Evolutionary conservation across 2,113 vertebrate genomes (phyloP), one percentile per base, ranked within the genome.

Genomic region (Thunnus thynnus): DNA sequence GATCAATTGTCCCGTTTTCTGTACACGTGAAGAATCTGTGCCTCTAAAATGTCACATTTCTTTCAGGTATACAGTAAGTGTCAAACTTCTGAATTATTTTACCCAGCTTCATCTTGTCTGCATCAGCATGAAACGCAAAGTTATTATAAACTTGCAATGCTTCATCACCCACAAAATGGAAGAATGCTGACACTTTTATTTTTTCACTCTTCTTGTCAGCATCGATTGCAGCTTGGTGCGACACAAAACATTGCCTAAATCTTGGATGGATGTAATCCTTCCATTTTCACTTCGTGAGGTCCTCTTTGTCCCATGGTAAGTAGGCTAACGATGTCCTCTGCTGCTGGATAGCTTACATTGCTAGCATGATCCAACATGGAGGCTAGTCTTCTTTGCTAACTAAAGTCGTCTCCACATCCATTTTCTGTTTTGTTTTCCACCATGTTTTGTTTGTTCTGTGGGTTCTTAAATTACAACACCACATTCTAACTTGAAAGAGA

Each of bases 21-120:
- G 72, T 17, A 41, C 63, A 55, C 3, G 55, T 66, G 27, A 81
- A 81, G 5, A 81, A 68, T 47, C 55, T 54, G 54, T 73, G 54
- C 13, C 78, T 67, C 30, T 81, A 70, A 54, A 52, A 67, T 1
- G 27, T 67, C 25, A 61, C 58, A 46, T 46, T 73, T 58, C 44
- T 36, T 3, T 65, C 64, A 3, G 68, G 60, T 1, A 68, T 52
- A 3, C 55, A 77, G 55, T 60, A 68, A 50, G 12, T 60, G 1
- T 65, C 51, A 56, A 72, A 80, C 0, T 48, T 48, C 2, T 50
- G 52, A 2, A 72, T 57, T 52, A 66, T 73, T 7, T 25, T 51
- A 1, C 25, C 2, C 7, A 80, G 12, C 8, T 73, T 81, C 27
- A 64, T 20, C 25, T 5, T 2, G 18, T 80, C 60, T 10, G 0